A percentile compares a stretch with the other conserved stretches of the same genome.
phyloP scores from a whole-genome alignment of 2,113 vertebrate species.

The Aphyosemion australe region DNA sequence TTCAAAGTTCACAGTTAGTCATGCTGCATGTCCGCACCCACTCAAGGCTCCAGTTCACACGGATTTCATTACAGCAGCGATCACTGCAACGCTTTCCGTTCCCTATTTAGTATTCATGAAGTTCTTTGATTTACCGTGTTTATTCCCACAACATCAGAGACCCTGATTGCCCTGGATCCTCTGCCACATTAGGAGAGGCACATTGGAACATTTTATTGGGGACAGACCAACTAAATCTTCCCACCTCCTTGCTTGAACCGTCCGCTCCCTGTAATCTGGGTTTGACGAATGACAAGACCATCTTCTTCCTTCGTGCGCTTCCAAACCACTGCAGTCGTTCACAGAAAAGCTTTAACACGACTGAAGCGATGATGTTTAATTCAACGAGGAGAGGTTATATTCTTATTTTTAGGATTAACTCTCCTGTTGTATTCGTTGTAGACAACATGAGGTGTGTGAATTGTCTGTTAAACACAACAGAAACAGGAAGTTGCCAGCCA shows the following conservation, averaged over 20 bases:
- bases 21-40: background rate
- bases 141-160: slow-evolving; percentile 4
- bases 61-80: slow-evolving; percentile 10
- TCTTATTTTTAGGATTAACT: background rate
- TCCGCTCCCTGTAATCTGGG: slow-evolving; percentile 48
- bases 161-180: slow-evolving; percentile 16
- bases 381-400: background rate
- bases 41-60: background rate
- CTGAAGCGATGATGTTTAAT: no score
- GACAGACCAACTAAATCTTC: slow-evolving; percentile 23
- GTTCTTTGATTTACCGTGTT: slow-evolving; percentile 24
- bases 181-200: slow-evolving; percentile 30
- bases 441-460: background rate
- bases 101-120: slow-evolving; percentile 25
- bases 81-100: slow-evolving; percentile 7
- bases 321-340: slow-evolving; percentile 37
- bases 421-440: background rate
- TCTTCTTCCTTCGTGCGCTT: slow-evolving; percentile 28
- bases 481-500: slow-evolving; percentile 56
- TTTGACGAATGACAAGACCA: slow-evolving; percentile 27
- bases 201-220: slow-evolving; percentile 46
- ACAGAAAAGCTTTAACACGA: slow-evolving; percentile 7
- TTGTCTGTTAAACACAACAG: slow-evolving; percentile 3
- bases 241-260: slow-evolving; percentile 28
- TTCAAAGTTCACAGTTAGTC: background rate